These are phyloP conservation scores for Stenolophus ochropezus DNA, from an alignment of 2,888 invertebrate species.

Conservation along the genomic window DNA sequence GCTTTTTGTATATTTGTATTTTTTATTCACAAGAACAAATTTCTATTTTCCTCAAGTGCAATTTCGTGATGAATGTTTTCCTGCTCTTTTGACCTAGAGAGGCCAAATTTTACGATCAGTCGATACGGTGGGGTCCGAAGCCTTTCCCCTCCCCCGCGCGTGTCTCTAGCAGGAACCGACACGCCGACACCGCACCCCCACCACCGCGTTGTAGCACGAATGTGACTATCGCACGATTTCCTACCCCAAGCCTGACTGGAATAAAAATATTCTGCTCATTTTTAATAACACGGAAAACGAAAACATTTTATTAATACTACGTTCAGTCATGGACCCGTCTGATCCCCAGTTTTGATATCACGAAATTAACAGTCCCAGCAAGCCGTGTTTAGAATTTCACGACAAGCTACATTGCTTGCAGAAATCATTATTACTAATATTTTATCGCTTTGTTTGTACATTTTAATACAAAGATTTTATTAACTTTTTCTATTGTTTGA, in stretches of 20 bases:
- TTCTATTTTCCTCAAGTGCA: neutral
- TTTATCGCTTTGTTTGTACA: too few species aligned
- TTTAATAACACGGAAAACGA: conserved; percentile 38
- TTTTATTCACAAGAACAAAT: too few species aligned
- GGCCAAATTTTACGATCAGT: neutral
- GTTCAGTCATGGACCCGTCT: conserved; percentile 20
- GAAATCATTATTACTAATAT: neutral
- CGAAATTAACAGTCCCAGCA: conserved; percentile 3
- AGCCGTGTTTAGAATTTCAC: neutral
- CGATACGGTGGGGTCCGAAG: neutral
- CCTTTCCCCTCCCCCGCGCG: neutral
- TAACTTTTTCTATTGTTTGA: too few species aligned
- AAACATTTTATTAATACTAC: conserved; percentile 33
- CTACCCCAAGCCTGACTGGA: conserved; percentile 31
- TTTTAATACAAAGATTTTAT: too few species aligned
- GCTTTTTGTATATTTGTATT: too few species aligned
- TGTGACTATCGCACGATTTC: conserved; percentile 39
- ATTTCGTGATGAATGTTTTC: neutral
- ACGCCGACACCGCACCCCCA: neutral
- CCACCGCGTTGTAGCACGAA: neutral
- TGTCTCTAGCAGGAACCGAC: neutral
- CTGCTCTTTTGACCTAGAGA: neutral
- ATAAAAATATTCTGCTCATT: conserved; percentile 43
- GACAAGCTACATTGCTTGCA: neutral
- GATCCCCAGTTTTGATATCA: conserved; percentile 36